Evolutionary conservation across 2,888 invertebrate species (phyloP), one percentile per base, ranked within the genome.

Genomic region (Calephelis perditalis): DNA sequence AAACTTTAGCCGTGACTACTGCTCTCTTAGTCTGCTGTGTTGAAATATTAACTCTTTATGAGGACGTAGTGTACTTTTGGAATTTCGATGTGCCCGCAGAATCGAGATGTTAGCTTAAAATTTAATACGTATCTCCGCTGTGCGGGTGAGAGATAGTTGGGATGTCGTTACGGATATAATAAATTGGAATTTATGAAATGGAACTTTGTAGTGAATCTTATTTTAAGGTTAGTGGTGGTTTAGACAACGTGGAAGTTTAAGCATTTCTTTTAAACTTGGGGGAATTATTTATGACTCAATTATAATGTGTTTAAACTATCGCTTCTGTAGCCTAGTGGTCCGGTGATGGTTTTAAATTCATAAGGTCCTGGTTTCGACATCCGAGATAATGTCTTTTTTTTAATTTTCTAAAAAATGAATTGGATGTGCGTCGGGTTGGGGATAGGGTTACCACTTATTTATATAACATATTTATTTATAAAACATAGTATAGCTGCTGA

Each of bases 1-100:
- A 90, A 90, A 89, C 82, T 90, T 89, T 74, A 71, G 69, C 75
- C 75, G 80, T 83, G 85, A 84, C 86, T 86, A 87, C 85, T 82
- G 86, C 82, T 81, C 79, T 78, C 81, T 87, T 82, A 83, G 86
- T 86, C 80, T 79, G 78, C 72, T 73, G 75, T 71, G 74, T 75
- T 89, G 83, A 88, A 90, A 89, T 89, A 89, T 90, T 90, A 89
- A 89, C 85, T 89, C 86, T 84, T 89, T 84, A 84, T 82, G 82
- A 78, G 79, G 74, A 79, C 77, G 82, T 77, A 83, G 78, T 86
- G 85, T 85, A 86, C 81, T 79, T 76, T 72, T 71, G 71, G 75
- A 74, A 73, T 76, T 77, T 78, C 71, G 73, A 73, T 77, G 75
- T 73, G 74, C 71, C 73, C 79, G 76, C 73, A 73, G 73, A 74